phyloP scores from a whole-genome alignment of 2,797 vertebrate species.

The Gadopsis bispinosus region DNA sequence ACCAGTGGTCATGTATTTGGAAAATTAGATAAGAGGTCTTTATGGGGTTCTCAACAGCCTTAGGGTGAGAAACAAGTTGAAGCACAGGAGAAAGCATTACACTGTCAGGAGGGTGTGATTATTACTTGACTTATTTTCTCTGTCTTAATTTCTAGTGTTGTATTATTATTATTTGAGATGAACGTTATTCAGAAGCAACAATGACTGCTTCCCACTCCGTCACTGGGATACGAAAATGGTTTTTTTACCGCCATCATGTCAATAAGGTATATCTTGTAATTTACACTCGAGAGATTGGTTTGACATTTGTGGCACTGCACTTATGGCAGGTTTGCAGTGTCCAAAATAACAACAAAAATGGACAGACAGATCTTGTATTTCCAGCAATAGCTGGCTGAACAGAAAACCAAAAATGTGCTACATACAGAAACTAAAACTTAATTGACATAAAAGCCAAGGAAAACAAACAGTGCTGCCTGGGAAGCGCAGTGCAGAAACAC shows the following conservation, averaged over 20 bases:
- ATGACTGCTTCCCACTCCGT: neutral
- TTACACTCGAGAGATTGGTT: neutral
- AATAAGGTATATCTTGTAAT: neutral
- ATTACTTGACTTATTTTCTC: neutral
- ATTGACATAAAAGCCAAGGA: neutral
- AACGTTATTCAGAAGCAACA: neutral
- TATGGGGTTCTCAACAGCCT: neutral
- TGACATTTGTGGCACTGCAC: constrained; percentile 4
- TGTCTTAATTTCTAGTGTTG: neutral
- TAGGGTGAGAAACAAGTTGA: neutral
- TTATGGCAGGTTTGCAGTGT: neutral
- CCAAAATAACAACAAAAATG: neutral
- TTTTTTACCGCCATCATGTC: neutral
- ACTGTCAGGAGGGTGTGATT: neutral
- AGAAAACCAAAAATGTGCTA: neutral
- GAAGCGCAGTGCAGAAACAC: neutral
- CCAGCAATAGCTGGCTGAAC: neutral
- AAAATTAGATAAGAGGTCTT: neutral
- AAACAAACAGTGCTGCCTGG: neutral
- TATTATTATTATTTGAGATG: neutral
- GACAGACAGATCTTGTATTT: neutral
- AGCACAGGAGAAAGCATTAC: neutral
- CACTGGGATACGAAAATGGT: no score
- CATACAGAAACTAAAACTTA: neutral
- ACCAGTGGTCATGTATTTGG: neutral